Evolutionary conservation across 2,113 vertebrate species (phyloP).

Genomic region (Aythya baeri): DNA sequence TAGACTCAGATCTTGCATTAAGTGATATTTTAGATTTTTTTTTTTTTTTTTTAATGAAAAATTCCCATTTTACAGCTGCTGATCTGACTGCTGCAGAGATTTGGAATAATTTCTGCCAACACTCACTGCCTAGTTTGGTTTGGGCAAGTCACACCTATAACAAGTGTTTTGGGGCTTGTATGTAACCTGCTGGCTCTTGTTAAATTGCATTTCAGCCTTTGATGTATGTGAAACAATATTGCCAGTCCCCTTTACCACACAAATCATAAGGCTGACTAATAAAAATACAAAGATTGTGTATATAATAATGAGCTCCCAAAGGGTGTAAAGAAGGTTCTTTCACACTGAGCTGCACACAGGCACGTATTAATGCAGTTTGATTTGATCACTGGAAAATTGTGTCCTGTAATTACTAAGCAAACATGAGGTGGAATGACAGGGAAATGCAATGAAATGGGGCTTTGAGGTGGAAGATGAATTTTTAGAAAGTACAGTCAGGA

Average conservation of each 20-base stretch:
- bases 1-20: neutral
- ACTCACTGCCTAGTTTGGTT: constrained; percentile 39
- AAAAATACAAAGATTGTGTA: constrained; percentile 57
- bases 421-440: constrained; percentile 26
- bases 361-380: constrained; percentile 50
- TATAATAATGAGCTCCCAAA: constrained; percentile 67
- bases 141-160: constrained; percentile 55
- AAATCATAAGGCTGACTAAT: constrained; percentile 61
- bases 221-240: constrained; percentile 64
- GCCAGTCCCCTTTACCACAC: constrained; percentile 47
- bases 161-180: constrained; percentile 60
- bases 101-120: constrained; percentile 40
- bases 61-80: neutral
- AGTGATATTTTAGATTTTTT: neutral
- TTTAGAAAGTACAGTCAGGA: constrained; percentile 7
- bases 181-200: constrained; percentile 66
- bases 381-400: constrained; percentile 65
- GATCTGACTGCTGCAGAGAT: neutral
- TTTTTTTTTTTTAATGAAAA: neutral
- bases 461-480: constrained; percentile 56
- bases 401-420: constrained; percentile 66
- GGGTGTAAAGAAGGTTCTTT: constrained; percentile 45
- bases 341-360: constrained; percentile 39
- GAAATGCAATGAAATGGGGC: constrained; percentile 47
- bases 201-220: constrained; percentile 59